Evolutionary conservation across 2,888 invertebrate species (phyloP).

Genomic region (Spodoptera littoralis): DNA sequence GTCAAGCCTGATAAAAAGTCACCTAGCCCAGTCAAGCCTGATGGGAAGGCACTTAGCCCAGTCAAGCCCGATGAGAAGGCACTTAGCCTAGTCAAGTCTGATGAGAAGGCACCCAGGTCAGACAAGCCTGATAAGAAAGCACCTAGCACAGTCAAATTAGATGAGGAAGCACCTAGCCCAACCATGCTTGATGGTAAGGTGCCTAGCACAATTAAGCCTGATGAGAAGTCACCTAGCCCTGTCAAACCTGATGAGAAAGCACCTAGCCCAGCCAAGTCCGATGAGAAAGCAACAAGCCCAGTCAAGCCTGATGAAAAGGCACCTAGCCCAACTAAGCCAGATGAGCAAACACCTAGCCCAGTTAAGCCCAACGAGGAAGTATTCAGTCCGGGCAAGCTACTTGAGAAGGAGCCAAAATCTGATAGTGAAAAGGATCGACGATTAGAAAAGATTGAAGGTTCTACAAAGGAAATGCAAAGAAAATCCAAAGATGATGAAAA

Average conservation of each 20-base stretch:
- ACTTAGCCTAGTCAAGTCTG: slow-evolving; percentile 9
- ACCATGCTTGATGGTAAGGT: no score
- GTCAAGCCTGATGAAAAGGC: slow-evolving; percentile 15
- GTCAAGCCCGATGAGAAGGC: slow-evolving; percentile 27
- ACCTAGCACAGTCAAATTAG: slow-evolving; percentile 5
- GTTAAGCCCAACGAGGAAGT: slow-evolving; percentile 13
- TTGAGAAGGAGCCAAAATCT: slow-evolving; percentile 4
- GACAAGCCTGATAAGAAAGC: slow-evolving; percentile 16
- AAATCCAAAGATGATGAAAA: slow-evolving; percentile 60
- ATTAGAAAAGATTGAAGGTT: slow-evolving; percentile 28
- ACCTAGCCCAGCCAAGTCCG: slow-evolving; percentile 12
- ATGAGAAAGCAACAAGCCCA: background rate
- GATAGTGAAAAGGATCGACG: slow-evolving; percentile 6
- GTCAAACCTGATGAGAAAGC: slow-evolving; percentile 3
- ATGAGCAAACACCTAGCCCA: slow-evolving; percentile 22
- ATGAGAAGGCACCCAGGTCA: background rate
- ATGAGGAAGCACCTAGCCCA: slow-evolving; percentile 1
- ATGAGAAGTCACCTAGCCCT: slow-evolving; percentile 9
- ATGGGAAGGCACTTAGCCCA: slow-evolving; percentile 19
- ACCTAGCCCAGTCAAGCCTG: background rate
- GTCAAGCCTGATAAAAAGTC: slow-evolving; percentile 14
- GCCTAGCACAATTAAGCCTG: slow-evolving; percentile 10
- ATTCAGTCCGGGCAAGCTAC: slow-evolving; percentile 3
- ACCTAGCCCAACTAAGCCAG: slow-evolving; percentile 15
- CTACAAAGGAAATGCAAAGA: slow-evolving; percentile 59